Conservation (phyloP, 2,888 invertebrate species). For the Smittia aterrima region DNA sequence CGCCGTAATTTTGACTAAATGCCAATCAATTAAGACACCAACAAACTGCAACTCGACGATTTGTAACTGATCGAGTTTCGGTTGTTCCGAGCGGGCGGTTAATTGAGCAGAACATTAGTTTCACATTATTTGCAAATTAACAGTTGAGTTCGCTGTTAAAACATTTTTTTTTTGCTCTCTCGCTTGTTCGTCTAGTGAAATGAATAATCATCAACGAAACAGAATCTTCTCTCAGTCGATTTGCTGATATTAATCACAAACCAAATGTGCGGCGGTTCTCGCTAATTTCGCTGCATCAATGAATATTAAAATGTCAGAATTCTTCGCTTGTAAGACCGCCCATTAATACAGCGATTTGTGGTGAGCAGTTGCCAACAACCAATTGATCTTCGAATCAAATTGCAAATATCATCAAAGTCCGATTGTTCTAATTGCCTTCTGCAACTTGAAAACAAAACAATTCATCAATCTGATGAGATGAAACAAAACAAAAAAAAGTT, state of each 20-base stretch:
- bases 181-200: neutral
- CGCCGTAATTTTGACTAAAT: slow-evolving; percentile 13
- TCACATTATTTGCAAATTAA: slow-evolving; percentile 37
- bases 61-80: slow-evolving; percentile 17
- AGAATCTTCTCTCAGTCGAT: neutral
- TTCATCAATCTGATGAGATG: neutral
- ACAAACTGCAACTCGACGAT: slow-evolving; percentile 9
- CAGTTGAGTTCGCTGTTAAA: neutral
- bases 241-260: neutral
- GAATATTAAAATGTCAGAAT: slow-evolving; percentile 18
- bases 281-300: slow-evolving; percentile 17
- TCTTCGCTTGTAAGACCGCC: neutral
- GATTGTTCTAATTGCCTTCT: neutral
- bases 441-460: neutral
- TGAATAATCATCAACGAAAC: neutral
- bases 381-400: neutral
- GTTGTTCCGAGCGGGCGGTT: neutral
- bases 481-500: neutral
- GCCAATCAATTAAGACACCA: slow-evolving; percentile 26
- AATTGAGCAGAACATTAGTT: slow-evolving; percentile 32
- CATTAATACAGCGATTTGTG: neutral
- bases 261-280: slow-evolving; percentile 8
- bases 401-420: neutral
- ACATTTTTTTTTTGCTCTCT: neutral
- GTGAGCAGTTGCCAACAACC: neutral